phyloP scores from a whole-genome alignment of 2,113 vertebrate species.

The Atherinomorus stipes region DNA sequence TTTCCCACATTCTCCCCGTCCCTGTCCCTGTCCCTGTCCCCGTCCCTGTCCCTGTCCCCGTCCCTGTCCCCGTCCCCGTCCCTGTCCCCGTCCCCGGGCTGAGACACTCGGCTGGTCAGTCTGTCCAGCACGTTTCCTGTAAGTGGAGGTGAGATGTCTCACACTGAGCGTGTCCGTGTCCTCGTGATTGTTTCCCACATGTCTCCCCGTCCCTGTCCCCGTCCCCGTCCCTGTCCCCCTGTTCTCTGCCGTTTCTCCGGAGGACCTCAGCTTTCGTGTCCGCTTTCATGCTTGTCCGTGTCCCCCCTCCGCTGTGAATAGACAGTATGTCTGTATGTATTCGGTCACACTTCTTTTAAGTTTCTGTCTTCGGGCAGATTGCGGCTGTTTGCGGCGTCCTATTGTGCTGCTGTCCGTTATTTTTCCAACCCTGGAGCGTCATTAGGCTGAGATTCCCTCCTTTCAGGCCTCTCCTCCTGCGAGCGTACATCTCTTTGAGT shows the following conservation, averaged over 20 bases:
- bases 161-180: too few species aligned
- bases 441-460: slow-evolving; percentile 78
- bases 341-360: slow-evolving; percentile 70
- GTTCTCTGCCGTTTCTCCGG: slow-evolving; percentile 64
- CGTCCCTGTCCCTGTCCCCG: too few species aligned
- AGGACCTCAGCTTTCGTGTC: slow-evolving; percentile 67
- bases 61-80: too few species aligned
- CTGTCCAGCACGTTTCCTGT: too few species aligned
- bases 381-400: slow-evolving; percentile 72
- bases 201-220: too few species aligned
- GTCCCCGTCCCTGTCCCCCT: too few species aligned
- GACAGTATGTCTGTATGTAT: slow-evolving; percentile 77
- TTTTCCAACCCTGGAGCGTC: slow-evolving; percentile 76
- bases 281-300: slow-evolving; percentile 77
- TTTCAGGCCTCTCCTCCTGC: slow-evolving; percentile 62
- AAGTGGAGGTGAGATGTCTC: too few species aligned
- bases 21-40: too few species aligned
- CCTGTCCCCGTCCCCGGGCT: too few species aligned
- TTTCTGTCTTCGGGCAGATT: slow-evolving; percentile 70
- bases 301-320: slow-evolving; percentile 62
- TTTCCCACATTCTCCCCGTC: too few species aligned
- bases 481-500: slow-evolving; percentile 82
- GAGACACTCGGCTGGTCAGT: too few species aligned
- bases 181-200: too few species aligned
- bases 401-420: slow-evolving; percentile 80